A percentile compares a stretch with the other conserved stretches of the same genome.
Conservation (phyloP, 1,140 invertebrate genomes). For the Neodiprion pinetum region DNA sequence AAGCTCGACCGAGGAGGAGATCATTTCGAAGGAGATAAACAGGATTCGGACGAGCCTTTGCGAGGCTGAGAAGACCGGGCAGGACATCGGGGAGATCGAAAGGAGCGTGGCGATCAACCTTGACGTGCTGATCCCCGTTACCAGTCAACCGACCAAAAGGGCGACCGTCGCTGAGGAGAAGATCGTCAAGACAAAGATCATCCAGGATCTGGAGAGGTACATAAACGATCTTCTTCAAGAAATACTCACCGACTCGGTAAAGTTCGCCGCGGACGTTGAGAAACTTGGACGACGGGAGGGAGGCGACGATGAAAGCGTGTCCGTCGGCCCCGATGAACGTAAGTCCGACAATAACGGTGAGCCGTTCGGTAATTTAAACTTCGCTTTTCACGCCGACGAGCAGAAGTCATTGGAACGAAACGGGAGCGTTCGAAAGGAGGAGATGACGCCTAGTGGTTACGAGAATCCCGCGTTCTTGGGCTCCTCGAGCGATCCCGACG, state of each 20-base stretch:
- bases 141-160: background rate
- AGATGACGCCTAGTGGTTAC: conserved; percentile 35
- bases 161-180: conserved; percentile 32
- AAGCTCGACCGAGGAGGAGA: conserved; percentile 43
- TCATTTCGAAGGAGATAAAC: conserved; percentile 50
- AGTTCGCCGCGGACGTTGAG: conserved; percentile 36
- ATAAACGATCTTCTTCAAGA: conserved; percentile 50
- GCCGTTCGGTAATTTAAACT: conserved; percentile 37
- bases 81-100: conserved; percentile 48
- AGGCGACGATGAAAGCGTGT: conserved; percentile 7
- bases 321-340: conserved; percentile 8
- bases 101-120: conserved; percentile 41
- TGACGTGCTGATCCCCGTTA: conserved; percentile 26
- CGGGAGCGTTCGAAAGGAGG: conserved; percentile 1
- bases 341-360: conserved; percentile 12
- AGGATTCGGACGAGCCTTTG: conserved; percentile 53
- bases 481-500: conserved; percentile 46
- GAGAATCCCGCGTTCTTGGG: conserved; percentile 52
- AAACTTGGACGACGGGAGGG: background rate
- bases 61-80: conserved; percentile 45
- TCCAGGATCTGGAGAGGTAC: conserved; percentile 48
- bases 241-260: conserved; percentile 50
- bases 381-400: conserved; percentile 33
- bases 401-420: background rate
- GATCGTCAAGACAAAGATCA: conserved; percentile 45